Percentiles rank a stretch among this genome's conserved stretches.
Evolutionary conservation across 2,113 vertebrate genomes (phyloP).

Genomic region (Suricata suricatta): DNA sequence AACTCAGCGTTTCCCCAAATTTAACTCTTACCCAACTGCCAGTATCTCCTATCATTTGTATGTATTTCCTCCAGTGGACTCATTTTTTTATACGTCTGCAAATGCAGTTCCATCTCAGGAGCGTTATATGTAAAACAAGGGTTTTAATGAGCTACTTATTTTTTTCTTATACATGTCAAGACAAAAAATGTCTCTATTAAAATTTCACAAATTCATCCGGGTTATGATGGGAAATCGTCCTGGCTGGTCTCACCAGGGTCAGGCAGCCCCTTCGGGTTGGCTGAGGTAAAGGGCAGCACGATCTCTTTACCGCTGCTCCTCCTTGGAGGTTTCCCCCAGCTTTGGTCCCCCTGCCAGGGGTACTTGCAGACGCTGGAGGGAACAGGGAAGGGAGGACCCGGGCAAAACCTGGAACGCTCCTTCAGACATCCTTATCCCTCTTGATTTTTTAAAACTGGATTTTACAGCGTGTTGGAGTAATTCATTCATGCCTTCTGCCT

Average conservation of each 20-base stretch:
- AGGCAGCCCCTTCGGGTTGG: accelerated
- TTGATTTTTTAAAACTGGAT: not conserved
- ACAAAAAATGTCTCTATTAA: not conserved
- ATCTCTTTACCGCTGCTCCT: not conserved
- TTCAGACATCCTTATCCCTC: accelerated
- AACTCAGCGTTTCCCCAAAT: not conserved
- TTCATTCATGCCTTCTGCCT: not conserved
- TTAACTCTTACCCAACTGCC: accelerated
- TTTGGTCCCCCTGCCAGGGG: not conserved
- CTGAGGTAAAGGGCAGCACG: accelerated
- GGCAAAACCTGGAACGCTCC: not conserved
- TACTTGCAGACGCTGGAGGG: accelerated
- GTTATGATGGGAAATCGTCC: not conserved
- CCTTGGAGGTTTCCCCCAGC: too few species aligned
- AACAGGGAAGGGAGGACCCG: accelerated
- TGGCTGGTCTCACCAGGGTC: accelerated
- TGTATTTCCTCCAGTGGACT: not conserved
- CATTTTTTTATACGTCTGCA: not conserved
- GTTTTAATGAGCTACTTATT: not conserved
- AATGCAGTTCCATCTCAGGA: not conserved
- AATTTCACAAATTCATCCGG: not conserved
- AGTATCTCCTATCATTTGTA: not conserved
- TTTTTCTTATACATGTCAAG: not conserved
- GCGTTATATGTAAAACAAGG: not conserved
- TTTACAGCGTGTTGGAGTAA: not conserved